Evolutionary conservation across 2,888 invertebrate genomes (phyloP), one percentile per base, ranked within the genome.

Genomic region (Ypsolopha scabrella): DNA sequence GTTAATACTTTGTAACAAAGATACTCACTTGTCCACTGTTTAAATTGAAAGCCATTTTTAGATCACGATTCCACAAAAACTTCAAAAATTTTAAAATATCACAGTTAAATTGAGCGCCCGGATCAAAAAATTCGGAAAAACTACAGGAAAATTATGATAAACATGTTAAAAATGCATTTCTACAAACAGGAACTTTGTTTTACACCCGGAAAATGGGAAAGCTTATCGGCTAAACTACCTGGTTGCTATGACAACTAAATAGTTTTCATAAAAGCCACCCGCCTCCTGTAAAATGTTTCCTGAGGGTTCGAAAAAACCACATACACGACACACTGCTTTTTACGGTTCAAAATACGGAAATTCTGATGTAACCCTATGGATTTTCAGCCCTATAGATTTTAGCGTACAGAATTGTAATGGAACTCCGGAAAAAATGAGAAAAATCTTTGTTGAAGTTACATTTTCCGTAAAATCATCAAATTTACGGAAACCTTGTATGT

Each of bases 21-120:
- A 11, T 38, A 72, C 77, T 73, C 61, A 86, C 85, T 62, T 86
- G 85, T 39, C 78, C 85, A 55, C 85, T 85, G 54, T 83, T 79
- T 65, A 86, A 86, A 63, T 81, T 78, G 58, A 64, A 85, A 50
- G 85, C 70, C 85, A 86, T 86, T 57, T 57, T 58, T 53, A 60
- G 62, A 64, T 64, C 24, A 24, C 24, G 4, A 24, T 24, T 24
- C 24, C 24, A 24, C 24, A 24, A 24, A 57, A 56, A 37, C 41
- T 48, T 14, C 35, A 48, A 59, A 53, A 55, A 47, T 38, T 36
- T 51, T 49, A 45, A 50, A 65, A 65, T 64, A 68, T 68, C 73
- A 74, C 74, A 70, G 64, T 3, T 24, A 3, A 2, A 24, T 24
- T 24, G 24, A 24, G 24, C 24, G 24, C 24, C 24, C 24, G 24